Percentiles rank a stretch among this genome's conserved stretches.
These are phyloP conservation scores for Pachyrhynchus sulphureomaculatus DNA, from an alignment of 1,140 invertebrate genomes.

Conservation along the genomic window DNA sequence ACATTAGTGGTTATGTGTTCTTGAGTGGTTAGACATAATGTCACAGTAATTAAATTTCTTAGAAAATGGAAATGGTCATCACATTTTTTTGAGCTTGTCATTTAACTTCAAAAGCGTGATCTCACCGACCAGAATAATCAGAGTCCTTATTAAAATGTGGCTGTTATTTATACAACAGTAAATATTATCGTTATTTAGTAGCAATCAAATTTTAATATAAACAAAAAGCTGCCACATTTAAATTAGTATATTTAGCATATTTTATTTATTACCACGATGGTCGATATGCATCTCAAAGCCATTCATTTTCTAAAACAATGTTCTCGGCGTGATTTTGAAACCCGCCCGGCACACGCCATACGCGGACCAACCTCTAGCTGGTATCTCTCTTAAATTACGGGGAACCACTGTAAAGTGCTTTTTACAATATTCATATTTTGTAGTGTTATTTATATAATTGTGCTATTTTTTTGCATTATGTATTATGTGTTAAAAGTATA, in stretches of 20 bases:
- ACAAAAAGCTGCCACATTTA: constrained; percentile 21
- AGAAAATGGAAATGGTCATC: too few relatives aligned
- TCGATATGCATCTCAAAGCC: constrained; percentile 30
- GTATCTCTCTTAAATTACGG: constrained; percentile 13
- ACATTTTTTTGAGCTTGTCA: too few relatives aligned
- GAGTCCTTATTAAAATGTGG: too few relatives aligned
- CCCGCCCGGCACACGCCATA: constrained; percentile 31
- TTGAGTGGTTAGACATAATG: too few relatives aligned
- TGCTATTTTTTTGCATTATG: not conserved
- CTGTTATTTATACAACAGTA: too few relatives aligned
- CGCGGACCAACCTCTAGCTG: constrained; percentile 25
- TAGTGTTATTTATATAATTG: not conserved
- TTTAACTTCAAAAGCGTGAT: too few relatives aligned
- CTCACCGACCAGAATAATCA: too few relatives aligned
- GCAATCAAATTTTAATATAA: constrained; percentile 10
- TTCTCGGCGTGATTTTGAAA: constrained; percentile 35
- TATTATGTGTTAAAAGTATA: not conserved
- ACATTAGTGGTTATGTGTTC: too few relatives aligned
- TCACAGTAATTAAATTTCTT: too few relatives aligned
- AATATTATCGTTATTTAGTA: constrained; percentile 17
- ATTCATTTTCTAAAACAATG: constrained; percentile 36
- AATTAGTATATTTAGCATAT: constrained; percentile 33
- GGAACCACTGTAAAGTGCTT: not conserved
- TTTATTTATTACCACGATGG: constrained; percentile 31
- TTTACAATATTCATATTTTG: too few relatives aligned